A percentile compares a stretch with the other conserved stretches of the same genome.
These are phyloP conservation scores for Phyllotis vaccarum DNA, from an alignment of 2,797 vertebrate species.

Conservation along the genomic window DNA sequence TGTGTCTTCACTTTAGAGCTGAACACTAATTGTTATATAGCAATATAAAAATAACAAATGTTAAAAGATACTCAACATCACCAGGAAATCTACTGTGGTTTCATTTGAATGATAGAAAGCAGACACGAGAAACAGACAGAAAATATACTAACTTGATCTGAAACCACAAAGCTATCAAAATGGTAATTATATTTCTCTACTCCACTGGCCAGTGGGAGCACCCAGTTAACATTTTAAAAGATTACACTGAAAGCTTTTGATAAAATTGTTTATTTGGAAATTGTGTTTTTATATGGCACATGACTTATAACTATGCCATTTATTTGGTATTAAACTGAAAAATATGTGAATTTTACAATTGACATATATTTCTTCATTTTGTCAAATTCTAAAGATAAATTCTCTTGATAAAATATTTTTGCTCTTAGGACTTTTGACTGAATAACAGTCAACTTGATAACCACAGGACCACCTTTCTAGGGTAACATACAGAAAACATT, in stretches of 20 bases:
- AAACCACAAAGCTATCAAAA: not conserved
- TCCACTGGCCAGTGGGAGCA: not conserved
- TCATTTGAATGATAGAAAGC: not conserved
- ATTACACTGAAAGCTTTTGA: not conserved
- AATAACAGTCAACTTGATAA: not conserved
- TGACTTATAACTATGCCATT: not conserved
- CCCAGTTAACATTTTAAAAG: not conserved
- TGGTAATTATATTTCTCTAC: not conserved
- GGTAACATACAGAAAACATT: not conserved
- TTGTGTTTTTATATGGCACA: not conserved
- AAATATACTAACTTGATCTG: not conserved
- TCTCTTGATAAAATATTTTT: not conserved
- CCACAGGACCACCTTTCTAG: not conserved
- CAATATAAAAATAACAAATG: not conserved
- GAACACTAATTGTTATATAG: not conserved
- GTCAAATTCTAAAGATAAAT: not conserved
- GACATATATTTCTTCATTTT: not conserved
- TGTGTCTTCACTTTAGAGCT: conserved; percentile 1
- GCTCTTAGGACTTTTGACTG: not conserved
- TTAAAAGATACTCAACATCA: not conserved
- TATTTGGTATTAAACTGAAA: not conserved
- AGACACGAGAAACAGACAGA: not conserved
- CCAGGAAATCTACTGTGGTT: not conserved
- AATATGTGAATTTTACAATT: not conserved
- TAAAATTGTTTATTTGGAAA: not conserved